Conservation (phyloP, 1,140 invertebrate genomes). For the Hypsibius dujardini region DNA sequence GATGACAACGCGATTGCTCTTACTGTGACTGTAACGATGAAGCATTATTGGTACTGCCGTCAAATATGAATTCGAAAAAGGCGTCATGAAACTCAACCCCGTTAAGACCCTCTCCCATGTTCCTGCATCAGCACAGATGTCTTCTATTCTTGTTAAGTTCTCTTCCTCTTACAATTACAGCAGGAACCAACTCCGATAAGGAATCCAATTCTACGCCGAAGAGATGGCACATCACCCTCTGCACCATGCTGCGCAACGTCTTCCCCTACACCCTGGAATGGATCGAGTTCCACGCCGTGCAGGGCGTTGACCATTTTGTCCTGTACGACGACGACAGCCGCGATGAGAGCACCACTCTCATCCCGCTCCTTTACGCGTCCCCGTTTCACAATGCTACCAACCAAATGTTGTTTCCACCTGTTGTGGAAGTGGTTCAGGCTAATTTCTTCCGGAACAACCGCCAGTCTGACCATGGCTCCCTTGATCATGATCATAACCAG, state of each 20-base stretch:
- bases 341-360: background rate
- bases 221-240: background rate
- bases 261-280: slow-evolving; percentile 1
- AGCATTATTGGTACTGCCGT: no score
- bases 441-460: background rate
- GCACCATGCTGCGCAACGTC: background rate
- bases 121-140: no score
- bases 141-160: no score
- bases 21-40: no score
- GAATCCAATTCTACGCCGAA: background rate
- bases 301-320: slow-evolving; percentile 4
- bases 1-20: no score
- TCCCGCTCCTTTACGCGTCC: background rate
- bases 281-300: background rate
- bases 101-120: no score
- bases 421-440: background rate
- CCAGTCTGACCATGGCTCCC: background rate
- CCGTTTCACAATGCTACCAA: background rate
- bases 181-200: no score
- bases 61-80: no score
- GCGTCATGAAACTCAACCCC: no score
- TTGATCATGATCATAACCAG: background rate
- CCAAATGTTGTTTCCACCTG: background rate
- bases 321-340: background rate
- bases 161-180: no score